Base-by-base conservation (phyloP, 1,140 invertebrate species). In the Lepidurus packardi region DNA sequence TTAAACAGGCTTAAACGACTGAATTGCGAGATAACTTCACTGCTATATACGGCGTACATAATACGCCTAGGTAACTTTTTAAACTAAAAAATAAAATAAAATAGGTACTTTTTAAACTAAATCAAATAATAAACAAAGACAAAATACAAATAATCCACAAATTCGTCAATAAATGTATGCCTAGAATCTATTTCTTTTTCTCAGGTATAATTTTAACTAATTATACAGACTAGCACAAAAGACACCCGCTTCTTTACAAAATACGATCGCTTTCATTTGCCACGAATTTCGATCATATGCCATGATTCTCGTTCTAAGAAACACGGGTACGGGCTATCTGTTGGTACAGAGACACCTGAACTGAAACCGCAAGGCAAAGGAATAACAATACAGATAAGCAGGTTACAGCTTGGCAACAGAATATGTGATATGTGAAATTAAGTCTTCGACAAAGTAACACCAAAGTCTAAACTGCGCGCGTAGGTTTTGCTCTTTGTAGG, bases 351-450 rank as follows among this genome's bases (percentile, higher is more conserved):
- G 13, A 65, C 53, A 65, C 7, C 53, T n/a, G 7, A 65, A 65
- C 13, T 65, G 21, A 16, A 65, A 65, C 53, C 6, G 13, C 16
- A 9, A 13, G 13, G 53, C 21, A 65, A 65, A 65, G 53, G 13
- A 34, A n/a, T 65, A 65, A 9, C 53, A 65, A 65, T 21, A 65
- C 53, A 65, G 21, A 21, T 21, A 65, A 65, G 53, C 53, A 65
- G 7, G 34, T 34, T 9, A 16, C 21, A 65, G 13, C 21, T 65
- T 65, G 53, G 53, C 53, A 65, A 65, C 53, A 65, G 53, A 65
- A 65, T 65, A 21, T 13, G 21, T 65, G 53, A 65, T 65, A 65
- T 65, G 53, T 65, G 53, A 65, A 65, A 65, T 65, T 65, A 65
- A 11, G 8, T 65, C 53, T 4, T 65, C 21, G 53, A 65, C 21